Evolutionary conservation across 2,888 invertebrate genomes (phyloP), one percentile per base, ranked within the genome.

Genomic region (Eristalis arbustorum): DNA sequence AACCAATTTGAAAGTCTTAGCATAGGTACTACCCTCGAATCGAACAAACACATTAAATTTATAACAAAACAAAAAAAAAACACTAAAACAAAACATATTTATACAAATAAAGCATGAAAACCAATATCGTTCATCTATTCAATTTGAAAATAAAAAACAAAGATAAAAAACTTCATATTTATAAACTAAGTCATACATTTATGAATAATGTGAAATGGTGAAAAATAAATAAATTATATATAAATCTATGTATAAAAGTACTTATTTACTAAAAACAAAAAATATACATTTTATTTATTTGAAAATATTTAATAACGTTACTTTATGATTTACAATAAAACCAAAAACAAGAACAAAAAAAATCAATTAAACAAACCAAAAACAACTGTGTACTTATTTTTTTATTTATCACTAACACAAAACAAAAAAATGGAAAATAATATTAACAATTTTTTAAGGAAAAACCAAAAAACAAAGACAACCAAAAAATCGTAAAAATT

Each of bases 321-420:
- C 67, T 75, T 68, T 79, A 78, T 87, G 62, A 87, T 87, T 87
- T 87, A 83, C 87, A 87, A 83, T 82, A 83, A 87, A 83, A 75
- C 66, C 40, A 62, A n/a, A n/a, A n/a, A 69, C 34, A 71, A 62
- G 67, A 69, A 73, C 49, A 69, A 73, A 68, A 71, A 68, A 73
- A 81, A 63, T 74, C 49, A 68, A 69, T 68, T 73, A 69, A 76
- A 81, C 73, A 82, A 69, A 57, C 37, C n/a, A 64, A 31, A 61
- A 79, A 63, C 71, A 83, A 79, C 83, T 87, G 83, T 87, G 83
- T 87, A 87, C 83, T 87, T 87, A 83, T 79, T 83, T 83, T 82
- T 83, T 87, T 87, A 83, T 83, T 87, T 83, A 79, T 72, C 23
- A 79, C 74, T 87, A 83, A 82, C 72, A 66, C 73, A 71, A 62